phyloP scores from a whole-genome alignment of 1,140 invertebrate genomes.

The Varroa destructor region DNA sequence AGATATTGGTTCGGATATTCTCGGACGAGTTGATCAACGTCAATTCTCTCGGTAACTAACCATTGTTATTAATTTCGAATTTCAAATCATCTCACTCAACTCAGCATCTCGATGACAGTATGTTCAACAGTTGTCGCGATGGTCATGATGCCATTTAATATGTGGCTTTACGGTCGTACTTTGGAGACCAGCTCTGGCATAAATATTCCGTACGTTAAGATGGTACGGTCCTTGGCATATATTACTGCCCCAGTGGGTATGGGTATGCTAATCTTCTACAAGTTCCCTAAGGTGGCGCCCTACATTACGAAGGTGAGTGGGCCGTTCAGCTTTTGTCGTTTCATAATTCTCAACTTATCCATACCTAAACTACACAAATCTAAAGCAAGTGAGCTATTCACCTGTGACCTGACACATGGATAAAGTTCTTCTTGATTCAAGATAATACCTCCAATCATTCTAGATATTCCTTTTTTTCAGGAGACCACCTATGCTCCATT shows the following conservation, averaged over 20 bases:
- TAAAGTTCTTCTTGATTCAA: too few relatives aligned
- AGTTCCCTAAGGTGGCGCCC: constrained; percentile 37
- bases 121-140: constrained; percentile 39
- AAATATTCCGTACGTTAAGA: constrained; percentile 40
- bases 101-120: constrained; percentile 41
- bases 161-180: constrained; percentile 39
- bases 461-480: too few relatives aligned
- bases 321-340: constrained; percentile 6
- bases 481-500: too few relatives aligned
- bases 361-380: not conserved
- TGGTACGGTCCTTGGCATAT: constrained; percentile 38
- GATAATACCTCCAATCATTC: too few relatives aligned
- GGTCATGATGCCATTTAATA: constrained; percentile 41
- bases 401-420: too few relatives aligned
- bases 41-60: too few relatives aligned
- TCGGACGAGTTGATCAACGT: too few relatives aligned
- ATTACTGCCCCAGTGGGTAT: constrained; percentile 38
- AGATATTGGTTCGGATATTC: too few relatives aligned
- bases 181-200: constrained; percentile 37
- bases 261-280: constrained; percentile 39
- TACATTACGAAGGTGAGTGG: constrained; percentile 36
- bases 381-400: too few relatives aligned
- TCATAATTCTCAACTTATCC: not conserved
- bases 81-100: too few relatives aligned
- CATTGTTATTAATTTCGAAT: too few relatives aligned